Conservation (phyloP, 2,888 invertebrate species). For the Proisotoma minuta region DNA sequence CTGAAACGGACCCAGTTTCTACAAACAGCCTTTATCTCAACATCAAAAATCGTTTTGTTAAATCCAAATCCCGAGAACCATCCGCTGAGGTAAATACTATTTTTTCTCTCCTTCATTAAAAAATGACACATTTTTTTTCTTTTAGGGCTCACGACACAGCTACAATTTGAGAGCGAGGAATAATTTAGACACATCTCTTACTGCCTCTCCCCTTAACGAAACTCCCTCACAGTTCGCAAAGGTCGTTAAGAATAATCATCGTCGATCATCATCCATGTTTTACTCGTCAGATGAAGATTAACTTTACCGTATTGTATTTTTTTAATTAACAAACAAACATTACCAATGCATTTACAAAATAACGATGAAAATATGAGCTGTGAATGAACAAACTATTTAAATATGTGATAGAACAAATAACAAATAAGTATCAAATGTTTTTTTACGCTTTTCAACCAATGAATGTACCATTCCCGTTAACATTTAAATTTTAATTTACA, state of each 20-base stretch:
- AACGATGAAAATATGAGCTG: no score
- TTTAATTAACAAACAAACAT: no score
- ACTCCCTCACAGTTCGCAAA: conserved; percentile 8
- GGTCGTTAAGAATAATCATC: neutral
- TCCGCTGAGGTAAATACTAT: conserved; percentile 5
- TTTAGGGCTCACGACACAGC: conserved; percentile 2
- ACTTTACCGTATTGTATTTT: no score
- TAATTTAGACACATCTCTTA: neutral
- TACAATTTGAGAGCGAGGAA: conserved; percentile 7
- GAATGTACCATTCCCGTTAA: no score
- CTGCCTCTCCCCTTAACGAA: neutral
- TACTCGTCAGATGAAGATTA: conserved; percentile 15
- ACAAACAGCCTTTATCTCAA: neutral
- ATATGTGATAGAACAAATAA: no score
- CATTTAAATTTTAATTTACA: no score
- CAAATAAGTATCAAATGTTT: no score
- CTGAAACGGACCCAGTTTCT: neutral
- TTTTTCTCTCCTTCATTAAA: neutral
- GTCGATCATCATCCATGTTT: neutral
- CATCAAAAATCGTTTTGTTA: neutral
- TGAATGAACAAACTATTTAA: no score
- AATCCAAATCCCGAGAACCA: neutral
- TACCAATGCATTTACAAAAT: no score
- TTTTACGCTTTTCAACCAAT: no score
- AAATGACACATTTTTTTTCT: neutral